Evolutionary conservation across 1,140 invertebrate genomes (phyloP).

Genomic region (Chironomus striatipennis): DNA sequence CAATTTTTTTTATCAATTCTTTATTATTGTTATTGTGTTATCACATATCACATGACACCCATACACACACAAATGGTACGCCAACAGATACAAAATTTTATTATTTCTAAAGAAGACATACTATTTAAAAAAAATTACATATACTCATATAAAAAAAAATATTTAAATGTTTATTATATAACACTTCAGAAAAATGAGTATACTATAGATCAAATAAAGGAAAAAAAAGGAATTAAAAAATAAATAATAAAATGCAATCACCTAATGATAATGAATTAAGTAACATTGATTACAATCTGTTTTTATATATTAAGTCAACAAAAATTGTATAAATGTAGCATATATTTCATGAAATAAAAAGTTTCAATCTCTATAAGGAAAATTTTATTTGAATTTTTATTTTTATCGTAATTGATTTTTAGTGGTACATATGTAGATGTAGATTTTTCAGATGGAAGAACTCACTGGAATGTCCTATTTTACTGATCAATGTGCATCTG

Average conservation of each 20-base stretch:
- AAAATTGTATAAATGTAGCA: constrained; percentile 14
- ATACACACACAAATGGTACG: neutral
- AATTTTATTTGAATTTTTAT: neutral
- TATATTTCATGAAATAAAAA: constrained; percentile 15
- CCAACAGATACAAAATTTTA: neutral
- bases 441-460: too few species aligned
- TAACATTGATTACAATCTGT: constrained; percentile 13
- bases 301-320: constrained; percentile 4
- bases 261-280: constrained; percentile 2
- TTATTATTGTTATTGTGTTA: constrained; percentile 15
- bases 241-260: neutral
- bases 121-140: neutral
- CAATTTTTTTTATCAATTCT: too few species aligned
- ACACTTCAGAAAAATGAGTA: neutral
- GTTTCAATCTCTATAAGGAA: neutral
- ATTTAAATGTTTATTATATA: constrained; percentile 1
- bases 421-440: too few species aligned
- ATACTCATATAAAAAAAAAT: constrained; percentile 9
- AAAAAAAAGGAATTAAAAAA: neutral
- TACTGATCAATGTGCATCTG: too few species aligned
- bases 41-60: neutral
- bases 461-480: too few species aligned
- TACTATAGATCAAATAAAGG: neutral
- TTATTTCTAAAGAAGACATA: neutral
- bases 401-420: neutral